Evolutionary conservation across 2,888 invertebrate species (phyloP).

Genomic region (Lysandra coridon): DNA sequence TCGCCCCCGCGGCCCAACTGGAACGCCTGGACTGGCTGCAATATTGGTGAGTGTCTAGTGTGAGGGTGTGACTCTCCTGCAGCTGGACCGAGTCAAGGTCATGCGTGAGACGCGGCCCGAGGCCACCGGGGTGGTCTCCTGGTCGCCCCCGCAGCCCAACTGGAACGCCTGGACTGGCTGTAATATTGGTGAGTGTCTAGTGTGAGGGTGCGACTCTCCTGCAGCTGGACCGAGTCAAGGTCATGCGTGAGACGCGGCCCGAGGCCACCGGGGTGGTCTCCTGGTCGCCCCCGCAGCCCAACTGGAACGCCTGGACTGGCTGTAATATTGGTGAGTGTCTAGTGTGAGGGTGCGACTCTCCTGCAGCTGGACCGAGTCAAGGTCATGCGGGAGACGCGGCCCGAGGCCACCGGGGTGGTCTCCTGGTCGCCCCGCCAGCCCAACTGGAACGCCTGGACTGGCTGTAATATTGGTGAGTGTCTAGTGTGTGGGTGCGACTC

Average conservation of each 20-base stretch:
- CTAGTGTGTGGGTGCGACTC: conserved; percentile 47
- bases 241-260: conserved; percentile 83
- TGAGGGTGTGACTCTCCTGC: conserved; percentile 49
- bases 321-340: conserved; percentile 88
- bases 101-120: conserved; percentile 83
- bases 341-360: conserved; percentile 48
- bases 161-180: conserved; percentile 99
- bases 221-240: conserved; percentile 67
- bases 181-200: conserved; percentile 85
- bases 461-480: conserved; percentile 90
- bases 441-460: conserved; percentile 99
- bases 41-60: conserved; percentile 83
- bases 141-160: conserved; percentile 97
- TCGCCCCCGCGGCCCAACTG: conserved; percentile 68
- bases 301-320: conserved; percentile 97
- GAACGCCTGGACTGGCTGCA: conserved; percentile 98
- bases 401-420: conserved; percentile 88
- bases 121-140: conserved; percentile 91
- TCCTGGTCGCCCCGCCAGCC: conserved; percentile 97
- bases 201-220: conserved; percentile 53
- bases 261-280: conserved; percentile 90
- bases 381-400: conserved; percentile 83
- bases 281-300: conserved; percentile 77
- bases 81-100: conserved; percentile 71
- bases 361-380: conserved; percentile 61